Percentiles rank a stretch among this genome's conserved stretches.
Evolutionary conservation across 2,113 vertebrate genomes (phyloP).

Genomic region (Poeciliopsis retropinna): DNA sequence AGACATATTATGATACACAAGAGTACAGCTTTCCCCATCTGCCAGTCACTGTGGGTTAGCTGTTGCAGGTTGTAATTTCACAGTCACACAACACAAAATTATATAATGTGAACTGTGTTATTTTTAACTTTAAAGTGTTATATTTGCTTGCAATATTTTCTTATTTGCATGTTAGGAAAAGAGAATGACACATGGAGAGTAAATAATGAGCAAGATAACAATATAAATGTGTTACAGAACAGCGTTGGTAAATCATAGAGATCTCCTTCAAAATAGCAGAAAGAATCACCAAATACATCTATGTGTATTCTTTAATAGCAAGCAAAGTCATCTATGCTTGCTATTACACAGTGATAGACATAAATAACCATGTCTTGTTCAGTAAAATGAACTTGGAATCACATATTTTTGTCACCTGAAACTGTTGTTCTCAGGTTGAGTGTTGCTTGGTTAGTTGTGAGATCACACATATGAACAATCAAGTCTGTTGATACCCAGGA

Average conservation of each 20-base stretch:
- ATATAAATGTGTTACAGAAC: neutral
- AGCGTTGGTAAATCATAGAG: conserved; percentile 11
- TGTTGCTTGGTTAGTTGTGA: conserved; percentile 6
- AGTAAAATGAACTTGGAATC: neutral
- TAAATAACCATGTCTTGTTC: too few species aligned
- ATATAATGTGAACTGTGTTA: neutral
- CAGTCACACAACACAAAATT: neutral
- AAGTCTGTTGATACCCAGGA: neutral
- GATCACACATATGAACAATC: conserved; percentile 1
- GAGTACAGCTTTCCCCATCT: neutral
- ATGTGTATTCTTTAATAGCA: neutral
- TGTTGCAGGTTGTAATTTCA: conserved; percentile 9
- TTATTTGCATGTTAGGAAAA: neutral
- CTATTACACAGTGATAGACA: neutral
- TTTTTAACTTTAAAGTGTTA: conserved; percentile 19
- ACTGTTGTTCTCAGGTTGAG: conserved; percentile 1
- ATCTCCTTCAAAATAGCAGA: neutral
- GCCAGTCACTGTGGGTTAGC: neutral
- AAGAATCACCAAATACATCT: neutral
- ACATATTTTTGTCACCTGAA: conserved; percentile 13
- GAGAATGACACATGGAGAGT: neutral
- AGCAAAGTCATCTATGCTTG: neutral
- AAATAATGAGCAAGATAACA: conserved; percentile 51
- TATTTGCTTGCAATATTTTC: conserved; percentile 41
- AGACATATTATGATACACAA: neutral